Evolutionary conservation across 2,888 invertebrate genomes (phyloP), one percentile per base, ranked within the genome.

Genomic region (Neocrepidodera transversa): DNA sequence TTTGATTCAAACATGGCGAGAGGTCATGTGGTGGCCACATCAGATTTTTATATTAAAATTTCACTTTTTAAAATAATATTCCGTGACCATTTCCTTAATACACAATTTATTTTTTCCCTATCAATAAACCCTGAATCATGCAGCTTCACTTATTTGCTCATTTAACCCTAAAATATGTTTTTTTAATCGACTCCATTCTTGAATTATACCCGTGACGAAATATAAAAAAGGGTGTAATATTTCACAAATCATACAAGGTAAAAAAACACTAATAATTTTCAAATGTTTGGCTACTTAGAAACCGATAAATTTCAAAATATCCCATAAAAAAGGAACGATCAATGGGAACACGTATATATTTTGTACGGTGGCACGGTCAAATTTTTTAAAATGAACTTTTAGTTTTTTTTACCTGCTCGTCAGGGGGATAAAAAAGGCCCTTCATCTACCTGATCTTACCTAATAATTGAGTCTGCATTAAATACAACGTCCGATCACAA

Each of bases 401-500:
- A 48, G 56, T 17, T 66, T 72, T 73, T 72, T 71, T 68, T 71
- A 71, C 71, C 71, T 71, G 71, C 62, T 52, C 52, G 56, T 59
- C 63, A 63, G 61, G 60, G 64, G 60, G 64, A 56, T 64, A 68
- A 71, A 54, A 70, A 69, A 67, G 66, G 59, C 64, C 66, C 64
- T 64, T 62, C 63, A 67, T 70, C 73, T 72, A 72, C 73, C 73
- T 72, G 73, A 71, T 71, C 71, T 71, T 70, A 69, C 71, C 72
- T 72, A 73, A 73, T 73, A 73, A 73, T 73, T 72, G 69, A 67
- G 69, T 60, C 62, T 58, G 66, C 52, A 64, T 64, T 64, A 59
- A 64, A 66, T 58, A 55, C 60, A 61, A 60, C 60, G 63, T 63
- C 63, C 63, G 63, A 63, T 63, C 59, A 63, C 60, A 51, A 59